Evolutionary conservation across 2,797 vertebrate genomes (phyloP).

Genomic region (Antrozous pallidus): DNA sequence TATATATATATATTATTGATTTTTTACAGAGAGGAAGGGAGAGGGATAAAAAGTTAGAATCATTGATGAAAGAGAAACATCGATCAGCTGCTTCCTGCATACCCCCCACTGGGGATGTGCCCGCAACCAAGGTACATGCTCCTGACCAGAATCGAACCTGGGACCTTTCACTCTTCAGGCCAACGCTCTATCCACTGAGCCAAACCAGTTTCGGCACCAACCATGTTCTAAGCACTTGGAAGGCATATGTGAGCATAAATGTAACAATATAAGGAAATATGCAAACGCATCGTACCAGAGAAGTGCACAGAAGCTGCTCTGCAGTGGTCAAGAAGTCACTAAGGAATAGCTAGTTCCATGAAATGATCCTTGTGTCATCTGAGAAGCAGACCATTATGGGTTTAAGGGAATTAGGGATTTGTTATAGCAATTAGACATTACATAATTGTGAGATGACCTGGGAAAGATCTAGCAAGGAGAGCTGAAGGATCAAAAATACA

Average conservation of each 20-base stretch:
- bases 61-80: no score
- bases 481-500: not conserved
- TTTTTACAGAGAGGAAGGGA: no score
- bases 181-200: no score
- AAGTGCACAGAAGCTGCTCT: not conserved
- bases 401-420: not conserved
- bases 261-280: not conserved
- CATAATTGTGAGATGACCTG: not conserved
- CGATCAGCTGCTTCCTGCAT: no score
- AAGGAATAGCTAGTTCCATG: not conserved
- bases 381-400: not conserved
- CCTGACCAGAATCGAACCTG: no score
- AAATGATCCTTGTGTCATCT: not conserved
- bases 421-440: not conserved
- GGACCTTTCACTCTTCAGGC: no score
- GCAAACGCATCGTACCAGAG: not conserved
- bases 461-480: not conserved
- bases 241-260: not conserved
- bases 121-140: no score
- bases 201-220: no score
- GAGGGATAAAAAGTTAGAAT: no score
- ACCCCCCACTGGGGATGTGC: no score
- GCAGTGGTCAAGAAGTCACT: not conserved
- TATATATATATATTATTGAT: no score
- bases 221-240: not conserved